Evolutionary conservation across 2,113 vertebrate species (phyloP), one percentile per base, ranked within the genome.

Genomic region (Terrapene triunguis): DNA sequence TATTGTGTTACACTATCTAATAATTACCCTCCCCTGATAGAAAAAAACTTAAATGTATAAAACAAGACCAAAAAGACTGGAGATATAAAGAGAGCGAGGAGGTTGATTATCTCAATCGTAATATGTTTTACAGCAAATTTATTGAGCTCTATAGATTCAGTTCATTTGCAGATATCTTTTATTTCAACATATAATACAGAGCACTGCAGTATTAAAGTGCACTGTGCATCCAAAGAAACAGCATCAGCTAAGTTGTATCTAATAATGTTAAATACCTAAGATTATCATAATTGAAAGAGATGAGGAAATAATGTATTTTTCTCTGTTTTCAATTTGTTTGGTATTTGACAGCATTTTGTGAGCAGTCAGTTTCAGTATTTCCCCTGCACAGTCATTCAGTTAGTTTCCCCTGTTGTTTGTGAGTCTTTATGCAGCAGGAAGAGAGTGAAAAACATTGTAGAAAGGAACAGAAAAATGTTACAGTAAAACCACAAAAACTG

Each of bases 191-290:
- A 57, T 81, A 85, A 38, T 21, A 76, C 2, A 83, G 82, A 91
- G n/a, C 74, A 76, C 29, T 57, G 76, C 27, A 80, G 89, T 90
- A 88, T 86, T 92, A 76, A 94, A 94, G 85, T 87, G n/a, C 42
- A 27, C n/a, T 48, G 35, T 86, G 48, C 80, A 92, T 80, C 87
- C 86, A 96, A 92, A 96, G 91, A 80, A 88, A 93, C 88, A 93
- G 24, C 76, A 93, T 91, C 88, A 92, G 35, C 59, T 86, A 53
- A 95, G 91, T 88, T 97, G 94, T 86, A 92, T 82, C 65, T 89
- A 80, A 85, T 88, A 96, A 47, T 80, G 90, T 29, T 82, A 94
- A 93, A 88, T 42, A 84, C 27, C n/a, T 25, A 87, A 44, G 35
- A 81, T 10, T 27, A 47, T 78, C 76, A 82, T 78, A 83, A 88